Base-by-base conservation (phyloP, 2,888 invertebrate species). In the Dromius quadrimaculatus region DNA sequence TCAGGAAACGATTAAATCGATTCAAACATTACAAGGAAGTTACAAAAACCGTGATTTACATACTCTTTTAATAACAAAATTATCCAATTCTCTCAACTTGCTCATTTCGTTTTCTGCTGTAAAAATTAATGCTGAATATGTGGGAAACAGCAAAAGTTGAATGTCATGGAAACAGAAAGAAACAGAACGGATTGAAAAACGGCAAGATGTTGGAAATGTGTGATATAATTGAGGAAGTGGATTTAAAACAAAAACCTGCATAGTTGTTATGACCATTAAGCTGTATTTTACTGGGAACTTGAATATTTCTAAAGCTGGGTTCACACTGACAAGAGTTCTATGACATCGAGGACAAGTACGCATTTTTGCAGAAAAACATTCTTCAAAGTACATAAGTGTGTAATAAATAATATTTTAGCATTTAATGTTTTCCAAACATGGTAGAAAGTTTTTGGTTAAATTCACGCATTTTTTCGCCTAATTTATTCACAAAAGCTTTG, bases 181-280 rank as follows among this genome's bases (percentile, higher is more conserved):
- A 54, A 11, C 23, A 28, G 50, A 28, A n/a, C n/a, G n/a, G n/a
- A n/a, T n/a, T n/a, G n/a, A n/a, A n/a, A n/a, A n/a, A n/a, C 36
- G 34, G 34, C 19, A 36, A 36, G 34, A 36, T 59, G 59, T 59
- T n/a, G n/a, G n/a, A n/a, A n/a, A 19, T 32, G 28, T 57, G 36
- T 59, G 13, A 36, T 36, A 59, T 59, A 59, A 59, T 59, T 59
- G 59, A 34, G 59, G 59, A 59, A 59, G 59, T 59, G 11, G 59
- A 59, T 36, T n/a, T 34, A 36, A n/a, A 20, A 59, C 36, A 59
- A 59, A 59, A 59, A 59, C 19, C 59, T 20, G 36, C 59, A 59
- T 59, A 59, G 34, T 59, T 59, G 59, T 34, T 59, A 59, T 23
- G 19, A 59, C 36, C 59, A 59, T 59, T 59, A 59, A 59, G 50